These are phyloP conservation scores for Ceratosolen fusciceps DNA, from an alignment of 1,140 invertebrate species.

Conservation along the genomic window DNA sequence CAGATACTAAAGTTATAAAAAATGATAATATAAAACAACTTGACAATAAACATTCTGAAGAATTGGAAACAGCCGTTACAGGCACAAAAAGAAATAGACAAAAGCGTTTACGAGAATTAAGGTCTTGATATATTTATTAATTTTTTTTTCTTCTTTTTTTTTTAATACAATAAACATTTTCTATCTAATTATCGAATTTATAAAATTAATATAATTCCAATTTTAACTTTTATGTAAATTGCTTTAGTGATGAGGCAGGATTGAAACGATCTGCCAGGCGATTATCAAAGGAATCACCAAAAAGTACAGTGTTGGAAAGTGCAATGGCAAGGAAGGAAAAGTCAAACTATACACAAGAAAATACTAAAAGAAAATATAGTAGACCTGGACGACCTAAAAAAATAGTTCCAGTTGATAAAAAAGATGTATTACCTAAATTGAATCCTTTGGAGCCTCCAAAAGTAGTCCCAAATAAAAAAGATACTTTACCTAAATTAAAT, in stretches of 20 bases:
- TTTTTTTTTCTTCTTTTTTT: too few species aligned
- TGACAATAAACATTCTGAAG: slow-evolving; percentile 42
- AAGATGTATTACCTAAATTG: slow-evolving; percentile 32
- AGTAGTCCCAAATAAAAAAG: slow-evolving; percentile 45
- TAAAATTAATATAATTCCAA: slow-evolving; percentile 28
- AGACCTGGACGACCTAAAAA: slow-evolving; percentile 67
- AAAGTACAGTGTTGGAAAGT: slow-evolving; percentile 69
- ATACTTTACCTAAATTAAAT: slow-evolving; percentile 42
- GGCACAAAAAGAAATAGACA: slow-evolving; percentile 61
- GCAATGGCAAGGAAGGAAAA: slow-evolving; percentile 72
- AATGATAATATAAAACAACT: slow-evolving; percentile 36
- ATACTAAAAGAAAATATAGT: slow-evolving; percentile 64
- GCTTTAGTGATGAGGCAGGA: slow-evolving; percentile 62
- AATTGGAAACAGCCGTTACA: slow-evolving; percentile 48
- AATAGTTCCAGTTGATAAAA: slow-evolving; percentile 50
- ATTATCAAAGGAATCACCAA: slow-evolving; percentile 67
- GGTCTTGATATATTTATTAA: slow-evolving; percentile 53
- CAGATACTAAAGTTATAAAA: slow-evolving; percentile 32
- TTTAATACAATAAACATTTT: slow-evolving; percentile 23
- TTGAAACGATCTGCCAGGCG: slow-evolving; percentile 70
- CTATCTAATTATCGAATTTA: neutral
- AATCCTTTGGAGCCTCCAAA: slow-evolving; percentile 32
- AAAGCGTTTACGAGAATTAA: slow-evolving; percentile 55
- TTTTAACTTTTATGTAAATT: slow-evolving; percentile 48
- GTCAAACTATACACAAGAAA: slow-evolving; percentile 68